Percentiles rank a stretch among this genome's conserved stretches.
phyloP scores from a whole-genome alignment of 2,888 invertebrate genomes.

The Cyrtodaria siliqua region DNA sequence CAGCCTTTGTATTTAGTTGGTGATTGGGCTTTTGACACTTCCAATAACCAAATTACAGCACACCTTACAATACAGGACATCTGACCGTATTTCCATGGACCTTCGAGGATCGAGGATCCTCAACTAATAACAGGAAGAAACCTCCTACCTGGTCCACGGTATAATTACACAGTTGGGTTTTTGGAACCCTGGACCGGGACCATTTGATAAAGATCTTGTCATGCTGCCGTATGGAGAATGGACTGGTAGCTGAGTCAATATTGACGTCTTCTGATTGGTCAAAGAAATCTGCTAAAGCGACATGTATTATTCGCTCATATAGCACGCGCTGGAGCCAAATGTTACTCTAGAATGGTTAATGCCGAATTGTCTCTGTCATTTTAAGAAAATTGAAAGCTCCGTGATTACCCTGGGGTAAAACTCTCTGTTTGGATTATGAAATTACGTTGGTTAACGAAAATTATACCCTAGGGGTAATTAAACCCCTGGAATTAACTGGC shows the following conservation, averaged over 20 bases:
- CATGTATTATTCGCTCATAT: no score
- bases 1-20: no score
- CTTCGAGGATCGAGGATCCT: neutral
- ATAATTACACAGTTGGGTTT: no score
- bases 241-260: no score
- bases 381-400: slow-evolving; percentile 20
- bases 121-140: slow-evolving; percentile 3
- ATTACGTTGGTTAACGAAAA: slow-evolving; percentile 30
- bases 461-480: slow-evolving; percentile 33
- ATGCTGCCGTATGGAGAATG: no score
- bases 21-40: slow-evolving; percentile 4
- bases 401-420: slow-evolving; percentile 33
- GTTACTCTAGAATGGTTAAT: no score
- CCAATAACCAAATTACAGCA: neutral
- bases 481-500: no score
- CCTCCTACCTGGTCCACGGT: neutral
- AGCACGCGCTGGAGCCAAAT: no score
- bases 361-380: neutral
- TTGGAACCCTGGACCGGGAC: no score
- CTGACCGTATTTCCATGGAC: neutral
- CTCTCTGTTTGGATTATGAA: slow-evolving; percentile 33
- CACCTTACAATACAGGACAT: neutral
- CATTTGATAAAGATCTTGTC: no score
- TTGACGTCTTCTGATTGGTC: no score
- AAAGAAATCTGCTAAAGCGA: no score